Evolutionary conservation across 2,113 vertebrate genomes (phyloP).

Genomic region (Nothobranchius furzeri): DNA sequence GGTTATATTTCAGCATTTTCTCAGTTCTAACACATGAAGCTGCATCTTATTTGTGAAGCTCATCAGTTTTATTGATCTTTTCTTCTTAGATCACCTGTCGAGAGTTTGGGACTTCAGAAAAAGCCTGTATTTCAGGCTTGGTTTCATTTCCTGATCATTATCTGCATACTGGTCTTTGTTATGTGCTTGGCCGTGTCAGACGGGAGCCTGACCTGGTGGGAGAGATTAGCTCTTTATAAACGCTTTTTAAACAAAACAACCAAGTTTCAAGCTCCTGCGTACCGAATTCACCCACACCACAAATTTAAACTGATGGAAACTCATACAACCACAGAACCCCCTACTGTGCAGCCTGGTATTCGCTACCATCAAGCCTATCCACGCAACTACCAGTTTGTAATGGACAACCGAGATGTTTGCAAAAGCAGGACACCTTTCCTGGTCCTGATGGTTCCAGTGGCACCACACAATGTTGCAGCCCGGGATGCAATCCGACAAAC

Average conservation of each 20-base stretch:
- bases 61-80: neutral
- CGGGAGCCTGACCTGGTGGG: neutral
- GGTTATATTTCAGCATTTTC: too few relatives aligned
- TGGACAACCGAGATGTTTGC: constrained; percentile 72
- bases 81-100: constrained; percentile 19
- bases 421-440: constrained; percentile 69
- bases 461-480: constrained; percentile 27
- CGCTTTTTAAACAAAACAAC: constrained; percentile 7
- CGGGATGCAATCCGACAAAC: constrained; percentile 77
- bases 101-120: neutral
- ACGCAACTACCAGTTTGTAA: constrained; percentile 72
- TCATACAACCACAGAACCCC: neutral
- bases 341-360: neutral
- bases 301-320: neutral
- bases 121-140: neutral
- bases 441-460: constrained; percentile 78
- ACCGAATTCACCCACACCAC: neutral
- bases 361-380: constrained; percentile 61
- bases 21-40: neutral
- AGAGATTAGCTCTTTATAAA: neutral
- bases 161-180: neutral
- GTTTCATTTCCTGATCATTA: constrained; percentile 34
- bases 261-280: fast-evolving
- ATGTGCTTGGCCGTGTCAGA: neutral
- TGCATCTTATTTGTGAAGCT: neutral